Base-by-base conservation (phyloP, 2,113 vertebrate genomes). In the Varanus komodoensis region DNA sequence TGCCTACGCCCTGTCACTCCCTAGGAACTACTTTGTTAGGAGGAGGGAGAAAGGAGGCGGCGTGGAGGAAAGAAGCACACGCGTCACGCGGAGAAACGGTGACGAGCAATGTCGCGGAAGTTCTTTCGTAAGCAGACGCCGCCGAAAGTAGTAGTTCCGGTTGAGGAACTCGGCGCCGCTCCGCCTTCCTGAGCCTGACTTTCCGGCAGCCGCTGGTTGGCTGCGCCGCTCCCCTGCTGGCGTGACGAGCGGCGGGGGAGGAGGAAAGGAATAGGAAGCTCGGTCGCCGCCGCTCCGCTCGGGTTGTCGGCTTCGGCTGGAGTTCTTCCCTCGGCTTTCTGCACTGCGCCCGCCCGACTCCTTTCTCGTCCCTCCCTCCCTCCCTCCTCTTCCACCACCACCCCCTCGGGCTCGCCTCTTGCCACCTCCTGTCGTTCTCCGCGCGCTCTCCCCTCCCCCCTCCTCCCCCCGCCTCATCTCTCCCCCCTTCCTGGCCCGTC, bases 111-210 rank as follows among this genome's bases (percentile, higher is more conserved):
- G 54, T 2, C 8, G 32, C 7, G 86, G 71, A 81, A 89, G 87
- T 69, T 89, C 54, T 34, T 1, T 0, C 0, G 78, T 27, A 29
- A 34, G 84, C 88, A 86, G 93, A 92, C 81, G 89, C 61, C 83
- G 84, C 34, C 71, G 82, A 48, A 3, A 89, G 32, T 81, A 93
- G 86, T 95, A 95, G 94, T 87, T 95, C 94, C 92, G 92, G 95
- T 95, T 80, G 82, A 89, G 95, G 91, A 93, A 93, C 92, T 87
- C 50, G 64, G 44, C 1, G 75, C 87, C 29, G 89, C 67, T 71
- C 85, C 75, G 3, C 50, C 80, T 57, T 34, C 2, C 8, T 54
- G 29, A 12, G 67, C 54, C 69, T 32, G 80, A 12, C 69, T 61
- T 64, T 73, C n/a, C 54, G 88, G 88, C 57, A 23, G 82, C 48